Base-by-base conservation (phyloP, 1,140 invertebrate species). In the Sycophaga agraensis region DNA sequence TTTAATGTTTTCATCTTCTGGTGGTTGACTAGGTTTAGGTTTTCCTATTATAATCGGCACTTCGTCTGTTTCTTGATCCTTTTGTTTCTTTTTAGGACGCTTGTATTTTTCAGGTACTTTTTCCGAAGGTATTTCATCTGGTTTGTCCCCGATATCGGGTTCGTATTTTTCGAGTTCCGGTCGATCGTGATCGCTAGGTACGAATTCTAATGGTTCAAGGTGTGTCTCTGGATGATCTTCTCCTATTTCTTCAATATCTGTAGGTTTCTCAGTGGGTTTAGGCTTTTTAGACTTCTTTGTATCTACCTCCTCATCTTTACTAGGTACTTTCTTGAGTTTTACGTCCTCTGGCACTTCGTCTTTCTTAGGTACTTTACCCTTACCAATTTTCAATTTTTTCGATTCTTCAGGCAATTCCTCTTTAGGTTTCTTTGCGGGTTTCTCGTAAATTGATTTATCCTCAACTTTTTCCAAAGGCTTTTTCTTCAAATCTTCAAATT, bases 1-100 rank as follows among this genome's bases (percentile, higher is more conserved):
- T 67, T 84, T 86, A 11, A 87, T 64, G 40, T 84, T 77, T 12
- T 79, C 75, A 67, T 84, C 77, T 67, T 84, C 79, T 46, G 82
- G 71, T 35, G 79, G 73, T 67, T 82, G 77, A 17, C 73, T 61
- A 42, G 80, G 70, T 66, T 86, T 86, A 1, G 86, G 85, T 59
- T 73, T 70, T 4, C 85, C 85, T 28, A 82, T 82, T 46, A 80
- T 71, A 21, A 86, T 68, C 21, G 81, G 78, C 9, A 82, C 72
- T 63, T 84, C 66, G 62, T 82, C 78, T 2, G 66, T 66, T 64
- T 84, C 85, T 56, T 84, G 84, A 46, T 82, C 80, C 12, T 78
- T 80, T 61, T 85, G 84, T 31, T 77, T 76, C 71, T 83, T 82
- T 66, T 82, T 66, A 55, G 69, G 72, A 75, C 83, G 62, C 77